phyloP scores from a whole-genome alignment of 1,140 invertebrate species.

The Conus ventricosus region DNA sequence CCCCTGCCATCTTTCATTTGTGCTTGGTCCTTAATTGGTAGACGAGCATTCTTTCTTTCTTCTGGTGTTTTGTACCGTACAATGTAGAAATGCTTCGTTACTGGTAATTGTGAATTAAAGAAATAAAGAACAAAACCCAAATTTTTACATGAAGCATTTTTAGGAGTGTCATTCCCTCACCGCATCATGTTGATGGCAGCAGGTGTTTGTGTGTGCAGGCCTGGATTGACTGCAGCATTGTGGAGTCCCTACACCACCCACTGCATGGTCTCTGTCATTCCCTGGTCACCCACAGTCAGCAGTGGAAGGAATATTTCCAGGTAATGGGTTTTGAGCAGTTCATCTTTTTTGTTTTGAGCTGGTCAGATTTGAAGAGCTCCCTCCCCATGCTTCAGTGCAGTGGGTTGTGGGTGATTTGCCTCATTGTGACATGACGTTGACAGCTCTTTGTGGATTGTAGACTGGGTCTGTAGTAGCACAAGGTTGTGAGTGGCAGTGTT shows the following conservation, averaged over 20 bases:
- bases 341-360: not conserved
- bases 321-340: slow-evolving; percentile 41
- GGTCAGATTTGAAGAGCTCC: no score
- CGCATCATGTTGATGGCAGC: no score
- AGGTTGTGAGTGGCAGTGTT: no score
- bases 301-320: slow-evolving; percentile 72
- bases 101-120: no score
- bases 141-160: not conserved
- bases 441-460: no score
- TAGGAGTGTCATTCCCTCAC: not conserved
- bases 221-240: not conserved
- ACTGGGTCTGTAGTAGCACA: no score
- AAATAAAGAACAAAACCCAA: not conserved
- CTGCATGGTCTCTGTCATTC: slow-evolving; percentile 67
- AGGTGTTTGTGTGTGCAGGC: not conserved
- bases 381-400: no score
- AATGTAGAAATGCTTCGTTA: not conserved
- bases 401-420: no score
- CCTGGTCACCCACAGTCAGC: slow-evolving; percentile 57
- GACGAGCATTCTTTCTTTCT: not conserved
- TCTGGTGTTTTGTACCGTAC: not conserved
- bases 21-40: no score
- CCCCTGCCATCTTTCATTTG: no score
- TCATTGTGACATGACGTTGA: no score
- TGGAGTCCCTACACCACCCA: slow-evolving; percentile 64